These are phyloP conservation scores for mouse (Mus musculus) DNA, from an alignment of 2,113 vertebrate species.

Conservation along the genomic window DNA sequence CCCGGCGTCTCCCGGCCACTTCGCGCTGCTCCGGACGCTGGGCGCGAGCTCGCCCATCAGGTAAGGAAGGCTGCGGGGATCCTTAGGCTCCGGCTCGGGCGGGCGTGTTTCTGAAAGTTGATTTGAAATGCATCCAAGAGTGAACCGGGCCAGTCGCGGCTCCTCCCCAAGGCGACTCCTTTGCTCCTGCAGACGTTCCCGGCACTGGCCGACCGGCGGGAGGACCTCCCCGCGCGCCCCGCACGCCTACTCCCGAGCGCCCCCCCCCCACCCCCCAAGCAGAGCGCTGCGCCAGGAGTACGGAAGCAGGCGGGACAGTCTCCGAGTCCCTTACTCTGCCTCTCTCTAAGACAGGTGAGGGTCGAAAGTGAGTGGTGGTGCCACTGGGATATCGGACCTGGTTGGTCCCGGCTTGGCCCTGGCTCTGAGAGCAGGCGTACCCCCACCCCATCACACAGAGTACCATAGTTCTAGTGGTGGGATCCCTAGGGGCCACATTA, in stretches of 20 bases:
- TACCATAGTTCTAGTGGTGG: neutral
- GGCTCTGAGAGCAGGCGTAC: neutral
- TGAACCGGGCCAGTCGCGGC: slow-evolving; percentile 65
- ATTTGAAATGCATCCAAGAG: slow-evolving; percentile 79
- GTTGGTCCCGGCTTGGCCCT: neutral
- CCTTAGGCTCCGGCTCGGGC: neutral
- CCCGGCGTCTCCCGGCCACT: neutral
- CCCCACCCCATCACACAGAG: neutral
- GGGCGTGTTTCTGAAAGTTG: slow-evolving; percentile 76
- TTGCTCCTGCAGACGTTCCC: slow-evolving; percentile 69
- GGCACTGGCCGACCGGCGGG: slow-evolving; percentile 59
- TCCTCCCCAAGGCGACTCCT: slow-evolving; percentile 74
- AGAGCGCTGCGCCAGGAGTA: slow-evolving; percentile 27
- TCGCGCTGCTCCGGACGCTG: neutral
- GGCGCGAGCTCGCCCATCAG: slow-evolving; percentile 57
- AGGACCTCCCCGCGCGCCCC: slow-evolving; percentile 61
- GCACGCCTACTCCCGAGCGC: slow-evolving; percentile 36
- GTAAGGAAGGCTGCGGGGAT: slow-evolving; percentile 63
- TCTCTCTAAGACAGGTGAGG: slow-evolving; percentile 69
- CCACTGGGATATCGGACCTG: neutral
- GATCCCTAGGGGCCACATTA: slow-evolving; percentile 10
- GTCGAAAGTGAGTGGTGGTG: neutral
- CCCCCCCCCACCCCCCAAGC: neutral
- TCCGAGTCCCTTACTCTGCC: neutral
- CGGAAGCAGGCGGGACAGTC: slow-evolving; percentile 41